phyloP scores from a whole-genome alignment of 2,113 vertebrate genomes.

The Myodes glareolus region DNA sequence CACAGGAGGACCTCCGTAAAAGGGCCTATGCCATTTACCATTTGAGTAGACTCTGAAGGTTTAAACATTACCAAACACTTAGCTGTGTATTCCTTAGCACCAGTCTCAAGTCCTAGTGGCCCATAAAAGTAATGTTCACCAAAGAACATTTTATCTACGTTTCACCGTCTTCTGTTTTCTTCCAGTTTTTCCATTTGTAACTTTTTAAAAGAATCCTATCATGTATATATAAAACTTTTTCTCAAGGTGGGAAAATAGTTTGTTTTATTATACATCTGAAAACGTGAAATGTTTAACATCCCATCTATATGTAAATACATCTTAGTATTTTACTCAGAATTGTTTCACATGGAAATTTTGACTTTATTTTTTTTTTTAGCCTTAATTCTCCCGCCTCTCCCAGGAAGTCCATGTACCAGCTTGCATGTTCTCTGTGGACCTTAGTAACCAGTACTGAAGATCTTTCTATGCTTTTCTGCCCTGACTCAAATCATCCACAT shows the following conservation, averaged over 20 bases:
- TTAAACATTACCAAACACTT: conserved; percentile 28
- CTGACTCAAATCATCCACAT: conserved; percentile 16
- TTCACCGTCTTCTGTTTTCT: conserved; percentile 16
- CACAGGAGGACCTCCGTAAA: conserved; percentile 1
- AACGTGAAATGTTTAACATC: conserved; percentile 46
- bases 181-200: conserved; percentile 48
- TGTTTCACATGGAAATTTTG: not conserved
- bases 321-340: conserved; percentile 52
- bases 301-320: conserved; percentile 58
- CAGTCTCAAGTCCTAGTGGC: not conserved
- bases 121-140: not conserved
- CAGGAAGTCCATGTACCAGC: not conserved
- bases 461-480: not conserved
- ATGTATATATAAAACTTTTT: conserved; percentile 68
- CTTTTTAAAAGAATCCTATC: conserved; percentile 48
- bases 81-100: conserved; percentile 22
- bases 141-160: not conserved
- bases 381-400: not conserved
- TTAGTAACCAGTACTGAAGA: not conserved
- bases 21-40: conserved; percentile 15
- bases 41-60: conserved; percentile 26
- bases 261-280: conserved; percentile 60
- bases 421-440: not conserved
- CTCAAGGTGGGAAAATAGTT: conserved; percentile 40
- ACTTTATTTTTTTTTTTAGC: not conserved